Evolutionary conservation across 92 coral and sea anemone species (phyloP).

Genomic region (Meandrina meandrites): DNA sequence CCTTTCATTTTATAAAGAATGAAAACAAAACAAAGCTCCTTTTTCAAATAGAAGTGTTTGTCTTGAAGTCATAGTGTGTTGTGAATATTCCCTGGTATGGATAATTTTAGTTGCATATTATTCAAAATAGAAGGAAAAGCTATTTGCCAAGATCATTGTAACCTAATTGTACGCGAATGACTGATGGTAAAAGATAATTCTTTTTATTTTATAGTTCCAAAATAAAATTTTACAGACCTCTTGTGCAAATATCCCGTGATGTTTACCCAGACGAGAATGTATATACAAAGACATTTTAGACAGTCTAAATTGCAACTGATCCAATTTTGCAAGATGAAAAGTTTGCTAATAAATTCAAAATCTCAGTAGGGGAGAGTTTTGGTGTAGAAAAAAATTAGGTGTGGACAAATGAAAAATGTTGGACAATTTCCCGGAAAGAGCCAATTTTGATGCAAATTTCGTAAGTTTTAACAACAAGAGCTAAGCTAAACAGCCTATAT

Average conservation of each 20-base stretch:
- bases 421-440: conserved; percentile 14
- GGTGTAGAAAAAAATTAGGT: background rate
- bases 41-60: background rate
- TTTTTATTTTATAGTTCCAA: background rate
- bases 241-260: conserved; percentile 28
- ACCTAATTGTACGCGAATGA: background rate
- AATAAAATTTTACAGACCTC: background rate
- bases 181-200: background rate
- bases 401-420: conserved; percentile 22
- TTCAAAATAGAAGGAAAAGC: background rate
- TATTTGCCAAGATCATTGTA: background rate
- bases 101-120: background rate
- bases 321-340: conserved; percentile 23
- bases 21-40: background rate
- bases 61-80: background rate
- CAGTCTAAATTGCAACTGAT: conserved; percentile 14
- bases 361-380: conserved; percentile 59
- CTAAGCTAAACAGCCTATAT: background rate
- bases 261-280: conserved; percentile 13
- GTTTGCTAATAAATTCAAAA: conserved; percentile 56
- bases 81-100: background rate
- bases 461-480: background rate
- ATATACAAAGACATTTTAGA: background rate
- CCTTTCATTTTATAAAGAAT: background rate
- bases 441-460: background rate